Base-by-base conservation (phyloP, 2,797 vertebrate genomes). In the Rhinoraja longicauda region DNA sequence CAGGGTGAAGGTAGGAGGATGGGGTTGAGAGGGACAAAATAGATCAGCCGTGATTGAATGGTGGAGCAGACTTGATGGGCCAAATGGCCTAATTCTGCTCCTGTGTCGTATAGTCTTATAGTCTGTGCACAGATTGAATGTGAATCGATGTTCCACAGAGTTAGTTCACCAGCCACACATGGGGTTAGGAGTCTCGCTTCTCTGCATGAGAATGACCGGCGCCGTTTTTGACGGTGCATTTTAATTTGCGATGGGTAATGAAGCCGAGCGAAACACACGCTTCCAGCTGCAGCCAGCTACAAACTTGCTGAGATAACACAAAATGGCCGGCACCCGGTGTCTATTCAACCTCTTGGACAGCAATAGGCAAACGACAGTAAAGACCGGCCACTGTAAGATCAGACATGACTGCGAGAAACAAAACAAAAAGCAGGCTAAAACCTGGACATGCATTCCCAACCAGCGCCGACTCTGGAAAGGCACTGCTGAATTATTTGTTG, bases 201-300 rank as follows among this genome's bases (percentile, higher is more conserved):
- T 36, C 29, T 17, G 3, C 15, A 3, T 90, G 53, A 70, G 26
- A n/a, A 92, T 92, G 73, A 92, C n/a, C 15, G 26, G 73, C 90
- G 73, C 36, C 70, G 32, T 75, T 39, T 39, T 92, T 12, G 4
- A 39, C 39, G n/a, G 36, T 29, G 90, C 90, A 19, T 92, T 72
- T 73, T 92, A 91, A 91, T 92, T 73, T 92, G 26, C 70, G 53
- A 75, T 64, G 45, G 36, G 75, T 92, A 45, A 75, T 92, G 26
- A 53, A 92, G 29, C 26, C 36, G 29, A 91, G 62, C 10, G 67
- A 91, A 53, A 73, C 70, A 91, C 39, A 24, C 53, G 29, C 53
- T 73, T 72, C 36, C 90, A 92, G 26, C 39, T 26, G 5, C 24
- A 92, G 24, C 36, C 6, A 12, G 29, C 53, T 10, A 12, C 19